These are phyloP conservation scores for Rana temporaria DNA, from an alignment of 2,113 vertebrate genomes.

Conservation along the genomic window DNA sequence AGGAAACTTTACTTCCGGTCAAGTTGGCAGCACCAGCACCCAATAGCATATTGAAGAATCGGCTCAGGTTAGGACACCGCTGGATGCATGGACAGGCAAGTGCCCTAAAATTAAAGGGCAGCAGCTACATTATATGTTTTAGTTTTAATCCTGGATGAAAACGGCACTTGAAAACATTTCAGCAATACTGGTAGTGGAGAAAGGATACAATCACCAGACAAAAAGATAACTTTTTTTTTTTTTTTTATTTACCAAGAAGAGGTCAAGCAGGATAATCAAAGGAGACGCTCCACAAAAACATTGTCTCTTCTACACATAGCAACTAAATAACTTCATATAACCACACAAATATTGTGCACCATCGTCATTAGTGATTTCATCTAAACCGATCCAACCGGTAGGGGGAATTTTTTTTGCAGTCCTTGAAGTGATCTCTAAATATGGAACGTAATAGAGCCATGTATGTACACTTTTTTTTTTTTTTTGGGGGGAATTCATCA, in stretches of 20 bases:
- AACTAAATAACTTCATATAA: conserved; percentile 53
- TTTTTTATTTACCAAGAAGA: conserved; percentile 47
- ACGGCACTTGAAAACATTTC: too few relatives aligned
- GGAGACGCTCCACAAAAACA: conserved; percentile 53
- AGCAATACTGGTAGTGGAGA: too few relatives aligned
- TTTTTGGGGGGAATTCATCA: conserved; percentile 32
- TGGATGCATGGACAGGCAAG: too few relatives aligned
- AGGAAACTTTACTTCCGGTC: too few relatives aligned
- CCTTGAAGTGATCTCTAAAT: conserved; percentile 29
- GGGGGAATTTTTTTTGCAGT: conserved; percentile 16
- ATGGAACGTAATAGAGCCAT: conserved; percentile 17
- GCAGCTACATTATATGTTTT: too few relatives aligned
- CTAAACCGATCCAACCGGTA: conserved; percentile 41
- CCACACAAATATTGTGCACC: conserved; percentile 70
- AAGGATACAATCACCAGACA: conserved; percentile 59
- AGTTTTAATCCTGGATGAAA: too few relatives aligned
- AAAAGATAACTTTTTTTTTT: not conserved
- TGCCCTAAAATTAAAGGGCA: too few relatives aligned
- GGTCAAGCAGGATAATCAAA: not conserved
- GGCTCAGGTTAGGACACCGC: too few relatives aligned
- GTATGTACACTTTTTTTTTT: conserved; percentile 27
- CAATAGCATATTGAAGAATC: too few relatives aligned
- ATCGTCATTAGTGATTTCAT: conserved; percentile 50
- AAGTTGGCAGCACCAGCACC: too few relatives aligned
- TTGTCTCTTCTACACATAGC: conserved; percentile 53